Evolutionary conservation across 2,888 invertebrate species (phyloP).

Genomic region (Hyposoter dolosus): DNA sequence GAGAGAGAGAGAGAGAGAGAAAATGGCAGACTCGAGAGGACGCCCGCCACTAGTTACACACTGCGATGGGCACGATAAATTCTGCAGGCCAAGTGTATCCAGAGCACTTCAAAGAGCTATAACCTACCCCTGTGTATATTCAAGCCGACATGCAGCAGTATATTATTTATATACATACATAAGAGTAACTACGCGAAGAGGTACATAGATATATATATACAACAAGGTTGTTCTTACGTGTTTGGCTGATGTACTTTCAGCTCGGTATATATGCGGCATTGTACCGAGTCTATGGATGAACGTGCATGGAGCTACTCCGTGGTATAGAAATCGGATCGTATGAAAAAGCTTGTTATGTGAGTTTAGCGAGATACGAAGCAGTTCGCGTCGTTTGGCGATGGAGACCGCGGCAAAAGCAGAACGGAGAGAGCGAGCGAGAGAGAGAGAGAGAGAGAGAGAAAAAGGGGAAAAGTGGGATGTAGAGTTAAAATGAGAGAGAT

Average conservation of each 20-base stretch:
- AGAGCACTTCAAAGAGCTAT: slow-evolving; percentile 58
- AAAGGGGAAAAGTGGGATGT: slow-evolving; percentile 1
- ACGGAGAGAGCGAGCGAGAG: slow-evolving; percentile 12
- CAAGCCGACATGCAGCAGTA: slow-evolving; percentile 24
- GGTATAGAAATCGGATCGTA: slow-evolving; percentile 37
- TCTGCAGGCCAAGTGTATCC: slow-evolving; percentile 53
- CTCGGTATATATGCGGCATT: slow-evolving; percentile 9
- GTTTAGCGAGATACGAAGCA: slow-evolving; percentile 22
- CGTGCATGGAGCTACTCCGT: slow-evolving; percentile 20
- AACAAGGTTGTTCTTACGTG: slow-evolving; percentile 44
- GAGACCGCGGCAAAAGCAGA: slow-evolving; percentile 14
- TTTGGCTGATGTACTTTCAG: slow-evolving; percentile 38
- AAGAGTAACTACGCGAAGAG: not conserved
- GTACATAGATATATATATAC: slow-evolving; percentile 60
- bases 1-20: slow-evolving; percentile 1
- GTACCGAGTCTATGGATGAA: slow-evolving; percentile 9
- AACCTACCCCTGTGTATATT: slow-evolving; percentile 27
- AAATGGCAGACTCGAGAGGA: slow-evolving; percentile 20
- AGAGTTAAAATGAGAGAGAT: slow-evolving; percentile 3
- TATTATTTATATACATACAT: not conserved
- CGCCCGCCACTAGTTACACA: slow-evolving; percentile 52
- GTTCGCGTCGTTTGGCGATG: slow-evolving; percentile 48
- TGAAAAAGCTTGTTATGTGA: slow-evolving; percentile 34
- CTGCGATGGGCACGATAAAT: slow-evolving; percentile 59
- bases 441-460: slow-evolving; percentile 2